Conservation (phyloP, 2,113 vertebrate species). For the Lophura nycthemera region DNA sequence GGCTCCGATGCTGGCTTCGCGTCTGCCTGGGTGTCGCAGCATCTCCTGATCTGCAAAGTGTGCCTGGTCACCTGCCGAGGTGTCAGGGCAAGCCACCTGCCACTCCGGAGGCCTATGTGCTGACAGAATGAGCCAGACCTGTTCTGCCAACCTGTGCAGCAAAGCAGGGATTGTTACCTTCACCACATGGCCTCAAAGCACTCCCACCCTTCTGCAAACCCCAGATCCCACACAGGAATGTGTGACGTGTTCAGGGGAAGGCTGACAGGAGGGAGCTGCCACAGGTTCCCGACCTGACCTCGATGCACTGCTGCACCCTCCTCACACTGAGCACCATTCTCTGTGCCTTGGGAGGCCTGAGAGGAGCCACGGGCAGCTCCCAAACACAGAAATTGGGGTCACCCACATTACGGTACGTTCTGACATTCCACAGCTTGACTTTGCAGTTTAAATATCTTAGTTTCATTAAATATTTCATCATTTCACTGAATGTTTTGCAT, state of each 20-base stretch:
- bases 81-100: fast-evolving
- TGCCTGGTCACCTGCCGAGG: background rate
- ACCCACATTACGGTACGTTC: background rate
- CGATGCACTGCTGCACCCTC: fast-evolving
- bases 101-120: fast-evolving
- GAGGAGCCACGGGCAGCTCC: background rate
- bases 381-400: background rate
- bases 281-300: background rate
- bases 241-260: fast-evolving
- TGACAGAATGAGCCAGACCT: fast-evolving
- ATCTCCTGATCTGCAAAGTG: fast-evolving
- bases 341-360: background rate
- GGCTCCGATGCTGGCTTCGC: fast-evolving
- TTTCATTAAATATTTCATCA: background rate
- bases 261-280: background rate
- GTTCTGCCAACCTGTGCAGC: background rate
- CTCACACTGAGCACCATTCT: background rate
- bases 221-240: background rate
- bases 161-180: background rate
- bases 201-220: background rate
- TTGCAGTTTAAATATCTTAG: fast-evolving
- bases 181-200: background rate
- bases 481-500: background rate
- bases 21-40: fast-evolving
- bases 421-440: background rate